These are phyloP conservation scores for Amiota minor DNA, from an alignment of 2,888 invertebrate genomes.

Conservation along the genomic window DNA sequence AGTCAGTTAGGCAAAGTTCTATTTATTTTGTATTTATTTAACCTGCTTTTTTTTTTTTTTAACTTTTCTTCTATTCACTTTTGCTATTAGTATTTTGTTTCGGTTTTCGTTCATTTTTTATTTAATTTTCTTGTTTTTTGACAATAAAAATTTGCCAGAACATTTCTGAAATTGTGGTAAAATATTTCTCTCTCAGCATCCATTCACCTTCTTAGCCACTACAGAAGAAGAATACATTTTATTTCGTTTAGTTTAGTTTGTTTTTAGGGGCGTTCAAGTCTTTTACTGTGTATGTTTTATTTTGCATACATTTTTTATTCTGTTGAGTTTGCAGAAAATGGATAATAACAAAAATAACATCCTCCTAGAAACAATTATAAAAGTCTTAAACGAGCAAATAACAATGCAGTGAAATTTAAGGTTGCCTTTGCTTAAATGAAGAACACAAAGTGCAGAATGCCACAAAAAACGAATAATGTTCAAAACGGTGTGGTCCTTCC, in stretches of 20 bases:
- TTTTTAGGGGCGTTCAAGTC: constrained; percentile 18
- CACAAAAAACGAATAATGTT: not conserved
- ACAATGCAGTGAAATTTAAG: constrained; percentile 28
- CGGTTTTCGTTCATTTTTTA: not conserved
- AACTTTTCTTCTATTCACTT: too few species aligned
- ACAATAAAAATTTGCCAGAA: not conserved
- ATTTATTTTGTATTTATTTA: constrained; percentile 24
- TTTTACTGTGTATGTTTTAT: constrained; percentile 10
- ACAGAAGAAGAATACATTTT: too few species aligned
- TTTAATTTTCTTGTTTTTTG: not conserved
- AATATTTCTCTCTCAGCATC: not conserved
- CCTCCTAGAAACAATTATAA: not conserved
- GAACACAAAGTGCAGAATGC: too few species aligned
- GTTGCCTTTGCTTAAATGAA: not conserved
- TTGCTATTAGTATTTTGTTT: too few species aligned
- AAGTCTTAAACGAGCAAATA: constrained; percentile 3
- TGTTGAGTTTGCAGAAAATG: not conserved
- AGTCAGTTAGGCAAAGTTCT: not conserved
- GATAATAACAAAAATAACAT: constrained; percentile 4
- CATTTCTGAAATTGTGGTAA: constrained; percentile 15
- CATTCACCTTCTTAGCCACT: too few species aligned
- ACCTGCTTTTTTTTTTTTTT: constrained; percentile 28
- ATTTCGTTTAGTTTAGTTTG: constrained; percentile 27
- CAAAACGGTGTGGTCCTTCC: not conserved
- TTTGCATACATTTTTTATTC: constrained; percentile 1